phyloP scores from a whole-genome alignment of 2,888 invertebrate genomes.

The Plagodis dolabraria region DNA sequence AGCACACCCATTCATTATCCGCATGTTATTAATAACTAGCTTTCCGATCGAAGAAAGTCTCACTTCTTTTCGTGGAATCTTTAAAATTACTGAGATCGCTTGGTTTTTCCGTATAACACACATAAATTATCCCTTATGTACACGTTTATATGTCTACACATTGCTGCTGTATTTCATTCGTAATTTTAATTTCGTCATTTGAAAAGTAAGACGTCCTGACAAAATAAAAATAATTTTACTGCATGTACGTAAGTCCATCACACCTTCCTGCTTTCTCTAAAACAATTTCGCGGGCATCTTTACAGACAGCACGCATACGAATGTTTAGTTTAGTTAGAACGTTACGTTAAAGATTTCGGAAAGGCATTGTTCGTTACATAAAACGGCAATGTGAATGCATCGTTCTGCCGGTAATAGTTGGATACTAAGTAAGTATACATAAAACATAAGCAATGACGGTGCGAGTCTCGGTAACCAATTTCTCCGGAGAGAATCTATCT shows the following conservation, averaged over 20 bases:
- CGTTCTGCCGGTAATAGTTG: conserved; percentile 39
- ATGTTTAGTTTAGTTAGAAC: conserved; percentile 22
- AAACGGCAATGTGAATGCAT: conserved; percentile 39
- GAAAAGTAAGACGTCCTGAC: conserved; percentile 15
- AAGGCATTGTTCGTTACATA: conserved; percentile 43
- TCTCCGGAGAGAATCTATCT: conserved; percentile 75
- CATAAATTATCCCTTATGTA: too few relatives aligned
- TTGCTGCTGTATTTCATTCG: background rate
- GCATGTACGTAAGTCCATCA: conserved; percentile 24
- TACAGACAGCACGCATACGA: conserved; percentile 36
- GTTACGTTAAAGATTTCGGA: conserved; percentile 27
- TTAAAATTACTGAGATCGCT: too few relatives aligned
- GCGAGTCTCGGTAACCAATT: conserved; percentile 63
- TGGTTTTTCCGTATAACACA: too few relatives aligned
- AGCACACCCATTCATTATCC: conserved; percentile 45
- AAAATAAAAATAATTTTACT: conserved; percentile 34
- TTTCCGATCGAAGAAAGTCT: conserved; percentile 34
- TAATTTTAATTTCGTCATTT: too few relatives aligned
- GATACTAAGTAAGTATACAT: conserved; percentile 64
- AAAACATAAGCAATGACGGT: conserved; percentile 60
- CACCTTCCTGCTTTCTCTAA: conserved; percentile 43
- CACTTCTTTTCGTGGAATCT: background rate
- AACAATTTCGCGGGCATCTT: conserved; percentile 35
- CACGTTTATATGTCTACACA: background rate
- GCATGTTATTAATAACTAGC: conserved; percentile 35